A percentile compares a stretch with the other conserved stretches of the same genome.
Evolutionary conservation across 1,140 invertebrate species (phyloP).

Genomic region (Drosophila pseudoananassae): DNA sequence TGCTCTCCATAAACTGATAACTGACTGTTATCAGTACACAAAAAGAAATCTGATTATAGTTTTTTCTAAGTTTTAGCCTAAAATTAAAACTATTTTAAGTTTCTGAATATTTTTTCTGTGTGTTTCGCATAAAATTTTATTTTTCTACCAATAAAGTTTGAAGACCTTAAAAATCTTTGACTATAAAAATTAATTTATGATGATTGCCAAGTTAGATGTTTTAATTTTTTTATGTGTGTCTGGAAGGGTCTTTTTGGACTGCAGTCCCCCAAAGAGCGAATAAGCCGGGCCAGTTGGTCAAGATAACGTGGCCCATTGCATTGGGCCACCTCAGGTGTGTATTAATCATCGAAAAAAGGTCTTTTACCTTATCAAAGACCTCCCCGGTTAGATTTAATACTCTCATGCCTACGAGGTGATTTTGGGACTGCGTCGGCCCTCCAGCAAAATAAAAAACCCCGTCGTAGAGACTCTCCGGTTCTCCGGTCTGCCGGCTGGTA

Average conservation of each 20-base stretch:
- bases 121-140: not conserved
- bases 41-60: constrained; percentile 6
- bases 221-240: not conserved
- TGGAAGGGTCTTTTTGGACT: not conserved
- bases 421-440: constrained; percentile 10
- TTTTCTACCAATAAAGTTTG: not conserved
- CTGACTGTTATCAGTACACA: not conserved
- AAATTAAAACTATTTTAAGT: too few species aligned
- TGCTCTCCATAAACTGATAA: constrained; percentile 27
- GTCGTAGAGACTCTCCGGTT: constrained; percentile 15
- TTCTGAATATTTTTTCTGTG: not conserved
- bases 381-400: constrained; percentile 22
- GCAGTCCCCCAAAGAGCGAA: not conserved
- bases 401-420: constrained; percentile 34
- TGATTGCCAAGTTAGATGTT: not conserved
- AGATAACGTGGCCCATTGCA: constrained; percentile 11
- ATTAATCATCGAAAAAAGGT: constrained; percentile 38
- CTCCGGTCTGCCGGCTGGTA: constrained; percentile 28
- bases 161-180: not conserved
- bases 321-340: constrained; percentile 18
- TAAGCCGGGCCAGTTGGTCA: not conserved
- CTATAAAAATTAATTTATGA: constrained; percentile 1
- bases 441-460: constrained; percentile 60
- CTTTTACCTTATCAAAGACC: constrained; percentile 43
- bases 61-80: not conserved